Evolutionary conservation across 2,888 invertebrate species (phyloP).

Genomic region (Nudaria mundana): DNA sequence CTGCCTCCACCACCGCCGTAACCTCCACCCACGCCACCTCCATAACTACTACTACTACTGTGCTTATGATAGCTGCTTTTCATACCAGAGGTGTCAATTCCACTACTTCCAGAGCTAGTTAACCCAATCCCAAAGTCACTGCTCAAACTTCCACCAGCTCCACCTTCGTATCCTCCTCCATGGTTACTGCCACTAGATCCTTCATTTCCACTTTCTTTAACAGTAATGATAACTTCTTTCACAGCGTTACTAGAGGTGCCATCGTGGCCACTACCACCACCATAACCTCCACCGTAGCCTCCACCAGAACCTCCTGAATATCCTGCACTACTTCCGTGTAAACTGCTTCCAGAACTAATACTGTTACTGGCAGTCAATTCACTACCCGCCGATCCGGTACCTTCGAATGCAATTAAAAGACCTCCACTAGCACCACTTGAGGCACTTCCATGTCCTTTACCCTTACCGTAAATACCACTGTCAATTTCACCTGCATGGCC

Average conservation of each 20-base stretch:
- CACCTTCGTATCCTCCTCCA: conserved; percentile 13
- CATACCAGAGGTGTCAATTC: neutral
- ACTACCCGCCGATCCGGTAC: conserved; percentile 13
- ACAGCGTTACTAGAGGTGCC: conserved; percentile 20
- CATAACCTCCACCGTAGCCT: neutral
- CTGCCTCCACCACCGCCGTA: conserved; percentile 9
- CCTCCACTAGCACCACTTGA: too few relatives aligned
- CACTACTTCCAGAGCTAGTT: neutral
- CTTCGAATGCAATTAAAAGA: too few relatives aligned
- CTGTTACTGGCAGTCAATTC: too few relatives aligned
- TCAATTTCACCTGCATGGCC: conserved; percentile 29
- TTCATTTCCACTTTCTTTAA: neutral
- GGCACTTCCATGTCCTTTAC: too few relatives aligned
- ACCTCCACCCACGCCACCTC: conserved; percentile 18
- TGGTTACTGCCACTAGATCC: neutral
- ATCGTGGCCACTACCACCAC: conserved; percentile 16
- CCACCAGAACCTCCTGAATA: too few relatives aligned
- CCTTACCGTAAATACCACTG: conserved; percentile 10
- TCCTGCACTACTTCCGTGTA: too few relatives aligned
- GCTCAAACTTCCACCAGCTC: conserved; percentile 25
- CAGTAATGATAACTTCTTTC: conserved; percentile 3
- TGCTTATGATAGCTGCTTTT: conserved; percentile 26
- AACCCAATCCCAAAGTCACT: neutral
- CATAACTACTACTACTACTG: conserved; percentile 36
- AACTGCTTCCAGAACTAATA: too few relatives aligned